A percentile compares a stretch with the other conserved stretches of the same genome.
Evolutionary conservation across 2,797 vertebrate species (phyloP).

Genomic region (Liasis olivaceus): DNA sequence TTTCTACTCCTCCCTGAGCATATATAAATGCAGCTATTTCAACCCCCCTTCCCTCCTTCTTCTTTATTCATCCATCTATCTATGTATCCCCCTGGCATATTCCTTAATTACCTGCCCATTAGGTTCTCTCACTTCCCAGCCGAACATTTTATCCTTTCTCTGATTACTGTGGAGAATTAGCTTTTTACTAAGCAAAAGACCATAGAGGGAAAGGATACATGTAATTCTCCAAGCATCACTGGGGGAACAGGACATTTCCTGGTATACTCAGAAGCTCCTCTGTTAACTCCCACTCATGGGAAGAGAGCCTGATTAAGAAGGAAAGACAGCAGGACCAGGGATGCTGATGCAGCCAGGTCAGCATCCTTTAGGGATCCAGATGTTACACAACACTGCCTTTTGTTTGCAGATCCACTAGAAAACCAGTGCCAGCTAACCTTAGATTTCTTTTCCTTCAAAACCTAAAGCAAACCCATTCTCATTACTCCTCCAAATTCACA

Average conservation of each 20-base stretch:
- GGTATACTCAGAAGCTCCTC: rapidly evolving
- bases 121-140: constrained; percentile 47
- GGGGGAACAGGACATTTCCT: too few species aligned
- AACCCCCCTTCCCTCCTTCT: constrained; percentile 7
- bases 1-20: constrained; percentile 31
- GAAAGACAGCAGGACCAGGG: rapidly evolving
- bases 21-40: constrained; percentile 50
- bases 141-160: constrained; percentile 33
- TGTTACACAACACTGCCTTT: neutral
- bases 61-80: constrained; percentile 48
- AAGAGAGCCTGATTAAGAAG: neutral
- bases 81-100: constrained; percentile 28
- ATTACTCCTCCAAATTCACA: neutral
- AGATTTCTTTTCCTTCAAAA: neutral
- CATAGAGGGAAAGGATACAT: rapidly evolving
- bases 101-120: constrained; percentile 65
- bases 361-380: neutral
- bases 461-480: neutral
- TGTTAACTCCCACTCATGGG: neutral
- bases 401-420: neutral
- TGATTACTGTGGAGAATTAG: neutral
- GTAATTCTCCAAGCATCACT: neutral
- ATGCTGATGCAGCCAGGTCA: neutral
- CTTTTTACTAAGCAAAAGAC: constrained; percentile 30
- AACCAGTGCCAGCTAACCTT: neutral